Evolutionary conservation across 2,113 vertebrate species (phyloP).

Genomic region (Calypte anna): DNA sequence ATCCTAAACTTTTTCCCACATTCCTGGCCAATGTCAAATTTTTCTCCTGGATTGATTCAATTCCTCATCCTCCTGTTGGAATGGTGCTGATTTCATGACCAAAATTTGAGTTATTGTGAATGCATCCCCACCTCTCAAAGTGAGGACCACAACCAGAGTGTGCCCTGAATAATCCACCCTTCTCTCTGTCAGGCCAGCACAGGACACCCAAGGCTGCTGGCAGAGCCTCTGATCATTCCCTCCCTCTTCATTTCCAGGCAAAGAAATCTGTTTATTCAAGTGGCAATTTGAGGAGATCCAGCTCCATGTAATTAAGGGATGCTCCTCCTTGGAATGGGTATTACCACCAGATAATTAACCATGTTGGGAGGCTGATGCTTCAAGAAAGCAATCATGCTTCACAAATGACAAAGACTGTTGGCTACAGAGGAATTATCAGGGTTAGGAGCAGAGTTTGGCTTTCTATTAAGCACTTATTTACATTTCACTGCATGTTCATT

Average conservation of each 20-base stretch:
- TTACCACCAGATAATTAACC: slow-evolving; percentile 44
- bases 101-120: not conserved
- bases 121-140: not conserved
- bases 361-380: slow-evolving; percentile 39
- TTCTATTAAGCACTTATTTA: slow-evolving; percentile 59
- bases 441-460: slow-evolving; percentile 35
- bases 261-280: slow-evolving; percentile 38
- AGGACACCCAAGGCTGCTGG: not conserved
- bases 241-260: not conserved
- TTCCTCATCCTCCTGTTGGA: not conserved
- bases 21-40: too few relatives aligned
- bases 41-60: too few relatives aligned
- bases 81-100: not conserved
- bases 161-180: not conserved
- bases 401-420: slow-evolving; percentile 33
- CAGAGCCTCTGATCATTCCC: not conserved
- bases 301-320: slow-evolving; percentile 46
- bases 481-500: slow-evolving; percentile 46
- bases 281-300: slow-evolving; percentile 19
- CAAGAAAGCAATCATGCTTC: slow-evolving; percentile 33
- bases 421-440: slow-evolving; percentile 35
- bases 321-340: slow-evolving; percentile 34
- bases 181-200: not conserved
- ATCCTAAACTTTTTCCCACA: too few relatives aligned
- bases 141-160: not conserved